These are phyloP conservation scores for Albula glossodonta DNA, from an alignment of 2,113 vertebrate species.

Conservation along the genomic window DNA sequence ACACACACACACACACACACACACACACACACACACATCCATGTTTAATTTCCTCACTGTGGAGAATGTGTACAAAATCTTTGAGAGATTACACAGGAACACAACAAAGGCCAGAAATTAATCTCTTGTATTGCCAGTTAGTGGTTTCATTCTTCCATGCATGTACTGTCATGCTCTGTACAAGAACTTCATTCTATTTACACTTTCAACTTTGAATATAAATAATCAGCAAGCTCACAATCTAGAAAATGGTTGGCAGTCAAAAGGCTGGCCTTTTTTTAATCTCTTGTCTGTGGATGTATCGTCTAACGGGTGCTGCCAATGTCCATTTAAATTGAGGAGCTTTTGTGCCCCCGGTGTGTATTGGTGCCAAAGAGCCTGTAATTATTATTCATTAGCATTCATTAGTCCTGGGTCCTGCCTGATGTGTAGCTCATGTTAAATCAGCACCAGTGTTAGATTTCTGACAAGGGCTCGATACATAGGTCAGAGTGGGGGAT, in stretches of 20 bases:
- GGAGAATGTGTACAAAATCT: no score
- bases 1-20: slow-evolving; percentile 47
- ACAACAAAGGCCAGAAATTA: no score
- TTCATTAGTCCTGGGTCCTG: slow-evolving; percentile 85
- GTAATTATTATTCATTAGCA: slow-evolving; percentile 93
- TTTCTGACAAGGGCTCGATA: slow-evolving; percentile 79
- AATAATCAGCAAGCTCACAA: not conserved
- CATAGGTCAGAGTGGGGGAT: slow-evolving; percentile 76
- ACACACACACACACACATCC: not conserved
- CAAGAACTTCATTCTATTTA: not conserved
- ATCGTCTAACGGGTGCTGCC: no score
- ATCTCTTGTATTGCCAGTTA: no score
- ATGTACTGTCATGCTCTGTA: not conserved
- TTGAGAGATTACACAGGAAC: no score
- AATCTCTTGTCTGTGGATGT: no score
- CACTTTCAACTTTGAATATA: not conserved
- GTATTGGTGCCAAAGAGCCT: slow-evolving; percentile 70
- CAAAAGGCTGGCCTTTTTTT: not conserved
- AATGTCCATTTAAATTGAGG: slow-evolving; percentile 65
- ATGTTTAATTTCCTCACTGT: no score
- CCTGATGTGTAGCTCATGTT: slow-evolving; percentile 82
- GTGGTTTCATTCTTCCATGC: not conserved
- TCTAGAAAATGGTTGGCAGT: not conserved
- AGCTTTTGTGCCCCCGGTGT: slow-evolving; percentile 79
- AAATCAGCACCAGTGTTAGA: slow-evolving; percentile 75